Conservation (phyloP, 1,140 invertebrate genomes). For the Calephelis virginiensis region DNA sequence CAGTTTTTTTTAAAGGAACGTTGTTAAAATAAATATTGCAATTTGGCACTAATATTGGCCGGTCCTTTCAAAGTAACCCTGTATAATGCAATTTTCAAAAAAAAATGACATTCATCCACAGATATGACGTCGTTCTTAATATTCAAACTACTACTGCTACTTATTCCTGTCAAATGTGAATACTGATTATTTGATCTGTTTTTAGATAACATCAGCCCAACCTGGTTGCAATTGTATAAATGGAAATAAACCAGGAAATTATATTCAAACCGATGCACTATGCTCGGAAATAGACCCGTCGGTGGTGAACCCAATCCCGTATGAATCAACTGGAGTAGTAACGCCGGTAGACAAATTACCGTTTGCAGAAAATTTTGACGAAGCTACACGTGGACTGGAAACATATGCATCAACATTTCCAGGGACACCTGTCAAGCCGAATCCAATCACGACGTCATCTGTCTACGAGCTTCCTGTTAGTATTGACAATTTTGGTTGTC, state of each 20-base stretch:
- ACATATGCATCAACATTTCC: slow-evolving; percentile 4
- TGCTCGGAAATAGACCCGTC: neutral
- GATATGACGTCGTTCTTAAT: no score
- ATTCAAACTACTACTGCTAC: no score
- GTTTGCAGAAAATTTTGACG: neutral
- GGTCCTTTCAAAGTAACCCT: no score
- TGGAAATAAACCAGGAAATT: neutral
- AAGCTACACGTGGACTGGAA: neutral
- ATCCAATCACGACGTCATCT: neutral
- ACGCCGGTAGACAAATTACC: neutral
- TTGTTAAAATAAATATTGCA: no score
- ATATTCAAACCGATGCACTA: neutral
- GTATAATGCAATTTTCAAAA: no score
- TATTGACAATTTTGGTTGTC: neutral
- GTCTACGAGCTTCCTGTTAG: neutral
- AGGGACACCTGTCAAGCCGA: neutral
- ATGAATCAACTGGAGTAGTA: neutral
- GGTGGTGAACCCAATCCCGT: neutral
- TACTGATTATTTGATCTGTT: neutral
- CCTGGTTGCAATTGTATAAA: neutral
- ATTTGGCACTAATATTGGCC: no score
- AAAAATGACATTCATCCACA: no score
- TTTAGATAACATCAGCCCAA: neutral
- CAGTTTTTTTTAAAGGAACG: no score
- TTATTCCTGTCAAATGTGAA: no score